Percentiles rank a stretch among this genome's conserved stretches.
Conservation (phyloP, 1,140 invertebrate species). For the Ceratina australensis region DNA sequence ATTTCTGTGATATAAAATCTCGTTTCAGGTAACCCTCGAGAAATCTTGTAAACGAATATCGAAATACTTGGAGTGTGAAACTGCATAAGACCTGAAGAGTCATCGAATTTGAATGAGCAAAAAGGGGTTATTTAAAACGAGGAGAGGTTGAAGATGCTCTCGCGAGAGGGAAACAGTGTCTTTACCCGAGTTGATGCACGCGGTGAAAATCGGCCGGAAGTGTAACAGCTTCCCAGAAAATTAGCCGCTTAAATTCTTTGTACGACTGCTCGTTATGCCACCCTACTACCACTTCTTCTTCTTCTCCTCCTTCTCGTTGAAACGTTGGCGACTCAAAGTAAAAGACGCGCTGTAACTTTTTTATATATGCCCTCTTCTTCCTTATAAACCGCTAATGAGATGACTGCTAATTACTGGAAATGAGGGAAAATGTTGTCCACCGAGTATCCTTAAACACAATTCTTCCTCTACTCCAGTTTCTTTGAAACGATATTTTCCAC, state of each 20-base stretch:
- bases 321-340: conserved; percentile 24
- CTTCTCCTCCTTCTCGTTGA: conserved; percentile 17
- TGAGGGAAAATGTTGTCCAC: conserved; percentile 33
- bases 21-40: too few species aligned
- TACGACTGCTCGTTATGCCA: not conserved
- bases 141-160: too few species aligned
- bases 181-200: conserved; percentile 40
- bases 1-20: too few species aligned
- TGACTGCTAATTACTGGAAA: conserved; percentile 49
- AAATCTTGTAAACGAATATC: too few species aligned
- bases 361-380: conserved; percentile 29
- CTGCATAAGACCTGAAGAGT: too few species aligned
- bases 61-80: too few species aligned
- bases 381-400: conserved; percentile 58
- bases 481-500: too few species aligned
- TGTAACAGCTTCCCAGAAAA: conserved; percentile 48
- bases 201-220: conserved; percentile 40
- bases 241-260: conserved; percentile 59
- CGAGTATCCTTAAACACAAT: conserved; percentile 12
- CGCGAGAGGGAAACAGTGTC: conserved; percentile 15
- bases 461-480: too few species aligned
- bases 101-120: too few species aligned
- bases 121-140: too few species aligned
- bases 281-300: too few species aligned
- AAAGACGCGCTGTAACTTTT: conserved; percentile 54